A percentile compares a stretch with the other conserved stretches of the same genome.
Conservation (phyloP, 2,113 vertebrate species). For the Zosterops pallidus region DNA sequence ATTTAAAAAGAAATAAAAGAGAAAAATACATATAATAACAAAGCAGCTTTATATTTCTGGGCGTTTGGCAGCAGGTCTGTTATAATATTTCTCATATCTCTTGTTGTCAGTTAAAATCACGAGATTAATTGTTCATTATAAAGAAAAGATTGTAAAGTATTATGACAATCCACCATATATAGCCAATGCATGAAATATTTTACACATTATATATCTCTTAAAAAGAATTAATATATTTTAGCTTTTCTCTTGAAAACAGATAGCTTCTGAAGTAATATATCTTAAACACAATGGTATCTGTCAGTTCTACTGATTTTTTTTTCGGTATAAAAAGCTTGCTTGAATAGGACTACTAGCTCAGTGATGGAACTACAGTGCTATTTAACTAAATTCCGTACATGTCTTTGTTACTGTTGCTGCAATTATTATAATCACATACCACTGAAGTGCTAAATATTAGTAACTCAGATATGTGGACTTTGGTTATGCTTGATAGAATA, state of each 20-base stretch:
- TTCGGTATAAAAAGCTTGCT: constrained; percentile 37
- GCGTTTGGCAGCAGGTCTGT: constrained; percentile 3
- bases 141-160: constrained; percentile 28
- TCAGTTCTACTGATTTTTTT: constrained; percentile 7
- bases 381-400: constrained; percentile 38
- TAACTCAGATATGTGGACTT: constrained; percentile 61
- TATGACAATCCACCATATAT: constrained; percentile 21
- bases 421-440: constrained; percentile 41
- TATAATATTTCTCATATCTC: background rate
- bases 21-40: constrained; percentile 3
- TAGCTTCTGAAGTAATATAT: constrained; percentile 17
- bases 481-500: constrained; percentile 66
- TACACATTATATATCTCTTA: background rate
- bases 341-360: constrained; percentile 34
- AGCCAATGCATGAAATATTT: constrained; percentile 34
- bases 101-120: constrained; percentile 1
- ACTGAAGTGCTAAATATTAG: constrained; percentile 54
- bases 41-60: constrained; percentile 32
- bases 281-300: constrained; percentile 34
- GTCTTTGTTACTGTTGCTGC: background rate
- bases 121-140: background rate
- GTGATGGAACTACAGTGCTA: constrained; percentile 50
- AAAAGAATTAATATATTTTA: constrained; percentile 27
- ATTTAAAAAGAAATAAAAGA: constrained; percentile 22
- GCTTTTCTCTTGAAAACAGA: background rate